Evolutionary conservation across 2,797 vertebrate species (phyloP).

Genomic region (Octomys mimax): DNA sequence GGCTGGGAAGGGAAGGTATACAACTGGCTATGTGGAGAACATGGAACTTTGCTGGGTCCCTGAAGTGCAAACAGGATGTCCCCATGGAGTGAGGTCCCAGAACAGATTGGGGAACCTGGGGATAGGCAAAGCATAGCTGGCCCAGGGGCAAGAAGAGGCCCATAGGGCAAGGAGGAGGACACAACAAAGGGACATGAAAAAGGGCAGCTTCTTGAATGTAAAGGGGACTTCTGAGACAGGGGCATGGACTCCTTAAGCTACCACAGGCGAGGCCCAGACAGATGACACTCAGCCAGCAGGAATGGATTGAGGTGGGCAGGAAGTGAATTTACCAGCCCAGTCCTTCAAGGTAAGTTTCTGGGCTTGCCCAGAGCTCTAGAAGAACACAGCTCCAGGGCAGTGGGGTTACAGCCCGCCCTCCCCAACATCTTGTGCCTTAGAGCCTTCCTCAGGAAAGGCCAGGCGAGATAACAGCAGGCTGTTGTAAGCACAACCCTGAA

Average conservation of each 20-base stretch:
- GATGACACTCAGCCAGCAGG: neutral
- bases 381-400: neutral
- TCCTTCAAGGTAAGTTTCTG: neutral
- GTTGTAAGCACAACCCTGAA: neutral
- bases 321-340: neutral
- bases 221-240: neutral
- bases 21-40: neutral
- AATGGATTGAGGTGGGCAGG: too few species aligned
- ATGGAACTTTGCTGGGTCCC: neutral
- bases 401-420: neutral
- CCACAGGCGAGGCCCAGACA: neutral
- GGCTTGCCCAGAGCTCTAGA: neutral
- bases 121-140: neutral
- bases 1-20: neutral
- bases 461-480: neutral
- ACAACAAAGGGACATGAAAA: too few species aligned
- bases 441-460: conserved; percentile 14
- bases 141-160: neutral
- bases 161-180: neutral
- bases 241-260: accelerated
- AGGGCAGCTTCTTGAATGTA: neutral
- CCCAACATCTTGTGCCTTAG: neutral
- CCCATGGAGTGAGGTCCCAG: neutral
- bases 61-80: conserved; percentile 26
- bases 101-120: neutral